phyloP scores from a whole-genome alignment of 1,140 invertebrate species.

The Acromyrmex echinatior region DNA sequence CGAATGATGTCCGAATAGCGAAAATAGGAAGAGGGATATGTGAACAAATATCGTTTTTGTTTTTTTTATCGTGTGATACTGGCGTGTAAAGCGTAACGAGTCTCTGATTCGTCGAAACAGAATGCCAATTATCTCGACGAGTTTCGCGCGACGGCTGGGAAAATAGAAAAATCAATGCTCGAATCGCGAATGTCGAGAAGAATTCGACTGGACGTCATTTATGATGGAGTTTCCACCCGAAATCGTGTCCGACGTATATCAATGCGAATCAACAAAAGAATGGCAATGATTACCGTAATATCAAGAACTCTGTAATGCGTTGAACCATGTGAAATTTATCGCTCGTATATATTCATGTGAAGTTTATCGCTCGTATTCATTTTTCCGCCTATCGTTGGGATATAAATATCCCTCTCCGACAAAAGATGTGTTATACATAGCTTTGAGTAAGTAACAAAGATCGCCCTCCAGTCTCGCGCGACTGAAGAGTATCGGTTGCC shows the following conservation, averaged over 20 bases:
- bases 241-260: constrained; percentile 3
- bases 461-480: background rate
- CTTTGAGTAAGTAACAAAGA: background rate
- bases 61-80: background rate
- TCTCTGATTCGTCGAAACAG: constrained; percentile 43
- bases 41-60: constrained; percentile 25
- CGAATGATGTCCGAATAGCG: constrained; percentile 27
- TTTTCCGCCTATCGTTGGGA: background rate
- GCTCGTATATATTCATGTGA: background rate
- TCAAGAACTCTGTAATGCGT: background rate
- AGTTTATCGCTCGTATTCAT: background rate
- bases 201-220: constrained; percentile 8
- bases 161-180: constrained; percentile 14
- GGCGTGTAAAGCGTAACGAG: constrained; percentile 44
- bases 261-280: constrained; percentile 11
- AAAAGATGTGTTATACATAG: too few species aligned
- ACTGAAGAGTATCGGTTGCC: background rate
- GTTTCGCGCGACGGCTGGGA: constrained; percentile 30
- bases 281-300: background rate
- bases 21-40: background rate
- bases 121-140: constrained; percentile 45
- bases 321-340: background rate
- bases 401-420: background rate
- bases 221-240: background rate
- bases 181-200: constrained; percentile 4